These are phyloP conservation scores for Eulithis prunata DNA, from an alignment of 2,888 invertebrate genomes.

Conservation along the genomic window DNA sequence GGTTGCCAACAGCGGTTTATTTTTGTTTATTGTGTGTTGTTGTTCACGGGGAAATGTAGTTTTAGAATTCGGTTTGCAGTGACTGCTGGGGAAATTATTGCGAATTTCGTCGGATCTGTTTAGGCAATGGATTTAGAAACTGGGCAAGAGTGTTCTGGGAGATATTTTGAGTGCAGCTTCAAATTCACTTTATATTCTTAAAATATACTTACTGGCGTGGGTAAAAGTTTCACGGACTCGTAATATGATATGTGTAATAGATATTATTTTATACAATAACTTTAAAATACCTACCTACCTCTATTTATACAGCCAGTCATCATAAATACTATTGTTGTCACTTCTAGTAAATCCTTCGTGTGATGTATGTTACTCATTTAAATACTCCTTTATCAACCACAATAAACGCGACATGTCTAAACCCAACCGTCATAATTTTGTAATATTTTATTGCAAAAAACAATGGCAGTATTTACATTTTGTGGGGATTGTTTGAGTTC, in stretches of 20 bases:
- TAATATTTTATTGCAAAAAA: slow-evolving; percentile 36
- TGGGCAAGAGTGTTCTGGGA: slow-evolving; percentile 4
- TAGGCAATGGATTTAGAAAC: slow-evolving; percentile 25
- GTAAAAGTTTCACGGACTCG: too few relatives aligned
- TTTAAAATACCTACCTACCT: too few relatives aligned
- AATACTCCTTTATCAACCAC: slow-evolving; percentile 38
- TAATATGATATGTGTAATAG: too few relatives aligned
- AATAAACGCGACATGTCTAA: slow-evolving; percentile 46
- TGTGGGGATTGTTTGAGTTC: slow-evolving; percentile 12
- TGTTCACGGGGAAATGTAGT: slow-evolving; percentile 44
- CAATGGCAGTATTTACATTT: slow-evolving; percentile 51
- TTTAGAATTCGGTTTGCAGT: slow-evolving; percentile 41
- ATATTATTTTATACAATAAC: too few relatives aligned
- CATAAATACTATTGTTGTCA: slow-evolving; percentile 13
- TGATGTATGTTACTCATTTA: slow-evolving; percentile 35
- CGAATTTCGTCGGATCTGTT: slow-evolving; percentile 29
- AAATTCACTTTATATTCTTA: not conserved
- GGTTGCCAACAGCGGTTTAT: slow-evolving; percentile 62
- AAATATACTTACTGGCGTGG: not conserved
- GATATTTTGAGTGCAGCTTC: too few relatives aligned
- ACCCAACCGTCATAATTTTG: slow-evolving; percentile 41
- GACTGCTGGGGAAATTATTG: slow-evolving; percentile 35
- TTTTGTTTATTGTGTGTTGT: slow-evolving; percentile 56
- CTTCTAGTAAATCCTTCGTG: slow-evolving; percentile 15
- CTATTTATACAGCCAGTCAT: not conserved